These are phyloP conservation scores for Muscicapa adusta DNA, from an alignment of 2,113 vertebrate species.

Conservation along the genomic window DNA sequence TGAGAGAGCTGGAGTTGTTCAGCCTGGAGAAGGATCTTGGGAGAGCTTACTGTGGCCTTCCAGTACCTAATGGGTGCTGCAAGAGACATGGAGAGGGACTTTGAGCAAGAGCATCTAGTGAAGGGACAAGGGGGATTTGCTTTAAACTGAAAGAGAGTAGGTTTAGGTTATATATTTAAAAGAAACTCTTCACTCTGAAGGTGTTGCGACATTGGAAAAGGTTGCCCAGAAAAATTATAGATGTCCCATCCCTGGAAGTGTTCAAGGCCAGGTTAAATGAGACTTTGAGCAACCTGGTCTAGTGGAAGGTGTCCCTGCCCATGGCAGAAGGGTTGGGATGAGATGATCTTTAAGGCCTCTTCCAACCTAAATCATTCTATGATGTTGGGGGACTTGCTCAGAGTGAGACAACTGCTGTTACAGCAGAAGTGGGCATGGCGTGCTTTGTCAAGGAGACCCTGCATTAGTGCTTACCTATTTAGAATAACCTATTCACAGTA, in stretches of 20 bases:
- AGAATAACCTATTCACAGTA: background rate
- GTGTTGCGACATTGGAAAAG: background rate
- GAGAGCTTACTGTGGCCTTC: background rate
- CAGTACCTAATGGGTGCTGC: background rate
- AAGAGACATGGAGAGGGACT: background rate
- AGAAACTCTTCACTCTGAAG: background rate
- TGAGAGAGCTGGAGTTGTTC: background rate
- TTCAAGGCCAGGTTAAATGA: background rate
- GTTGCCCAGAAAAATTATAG: background rate
- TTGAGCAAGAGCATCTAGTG: background rate
- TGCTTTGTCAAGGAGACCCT: background rate
- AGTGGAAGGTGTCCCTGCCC: background rate
- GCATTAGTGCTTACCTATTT: background rate
- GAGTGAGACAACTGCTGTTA: background rate
- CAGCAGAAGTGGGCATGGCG: fast-evolving
- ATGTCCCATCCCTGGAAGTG: background rate
- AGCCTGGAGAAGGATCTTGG: background rate
- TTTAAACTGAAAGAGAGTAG: background rate
- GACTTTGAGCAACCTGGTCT: background rate
- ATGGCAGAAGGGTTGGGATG: background rate
- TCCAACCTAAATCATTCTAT: background rate
- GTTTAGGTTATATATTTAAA: background rate
- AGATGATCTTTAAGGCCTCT: background rate
- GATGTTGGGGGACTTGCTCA: fast-evolving
- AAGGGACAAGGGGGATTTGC: background rate